Percentiles rank a stretch among this genome's conserved stretches.
phyloP scores from a whole-genome alignment of 2,797 vertebrate genomes.

The Periophthalmus magnuspinnatus region DNA sequence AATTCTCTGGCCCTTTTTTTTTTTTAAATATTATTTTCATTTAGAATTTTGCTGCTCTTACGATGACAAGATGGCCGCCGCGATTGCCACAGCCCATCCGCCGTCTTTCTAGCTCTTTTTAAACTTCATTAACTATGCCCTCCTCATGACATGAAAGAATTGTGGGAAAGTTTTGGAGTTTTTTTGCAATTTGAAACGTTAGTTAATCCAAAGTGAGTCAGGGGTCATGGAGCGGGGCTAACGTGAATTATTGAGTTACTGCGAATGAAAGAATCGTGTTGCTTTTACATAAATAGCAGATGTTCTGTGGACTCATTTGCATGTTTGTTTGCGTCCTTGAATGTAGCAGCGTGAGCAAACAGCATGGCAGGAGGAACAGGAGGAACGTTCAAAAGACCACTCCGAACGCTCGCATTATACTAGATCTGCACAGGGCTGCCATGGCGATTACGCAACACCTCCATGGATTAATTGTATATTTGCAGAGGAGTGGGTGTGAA shows the following conservation, averaged over 20 bases:
- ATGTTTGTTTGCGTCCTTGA: conserved; percentile 3
- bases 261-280: conserved; percentile 38
- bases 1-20: too few species aligned
- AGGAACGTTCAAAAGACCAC: neutral
- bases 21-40: too few species aligned
- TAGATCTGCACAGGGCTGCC: neutral
- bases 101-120: too few species aligned
- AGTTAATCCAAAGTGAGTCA: conserved; percentile 47
- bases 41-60: too few species aligned
- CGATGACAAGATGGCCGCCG: too few species aligned
- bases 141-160: neutral
- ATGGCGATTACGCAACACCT: neutral
- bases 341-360: conserved; percentile 6
- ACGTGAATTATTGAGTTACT: conserved; percentile 54
- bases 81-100: too few species aligned
- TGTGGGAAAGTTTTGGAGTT: neutral
- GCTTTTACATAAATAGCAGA: conserved; percentile 15
- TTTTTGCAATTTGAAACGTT: neutral
- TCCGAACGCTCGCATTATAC: too few species aligned
- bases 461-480: neutral
- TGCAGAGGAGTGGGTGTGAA: neutral
- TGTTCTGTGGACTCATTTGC: conserved; percentile 6
- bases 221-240: conserved; percentile 48
- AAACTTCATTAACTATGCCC: too few species aligned
- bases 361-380: neutral